phyloP scores from a whole-genome alignment of 1,140 invertebrate genomes.

The Drosophila albomicans region DNA sequence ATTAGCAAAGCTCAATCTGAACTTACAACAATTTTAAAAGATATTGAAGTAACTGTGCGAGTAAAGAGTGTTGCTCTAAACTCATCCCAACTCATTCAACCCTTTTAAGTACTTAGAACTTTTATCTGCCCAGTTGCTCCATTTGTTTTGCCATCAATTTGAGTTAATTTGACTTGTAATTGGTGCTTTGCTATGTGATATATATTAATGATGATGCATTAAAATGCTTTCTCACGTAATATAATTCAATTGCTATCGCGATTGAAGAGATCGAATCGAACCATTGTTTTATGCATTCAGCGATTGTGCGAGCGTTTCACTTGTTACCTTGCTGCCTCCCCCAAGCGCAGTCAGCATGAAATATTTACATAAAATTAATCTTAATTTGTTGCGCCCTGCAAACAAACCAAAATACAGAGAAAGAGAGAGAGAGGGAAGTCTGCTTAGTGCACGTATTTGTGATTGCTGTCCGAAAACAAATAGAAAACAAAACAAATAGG shows the following conservation, averaged over 20 bases:
- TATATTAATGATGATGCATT: conserved; percentile 28
- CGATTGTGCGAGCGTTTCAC: conserved; percentile 18
- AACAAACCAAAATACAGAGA: conserved; percentile 1
- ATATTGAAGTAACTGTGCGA: neutral
- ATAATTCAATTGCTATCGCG: conserved; percentile 48
- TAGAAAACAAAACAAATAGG: conserved; percentile 36
- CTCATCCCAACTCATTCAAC: neutral
- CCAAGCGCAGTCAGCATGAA: conserved; percentile 35
- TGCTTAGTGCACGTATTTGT: conserved; percentile 29
- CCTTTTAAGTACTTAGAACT: neutral
- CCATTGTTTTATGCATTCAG: conserved; percentile 42
- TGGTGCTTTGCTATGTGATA: neutral
- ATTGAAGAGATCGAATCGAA: conserved; percentile 23
- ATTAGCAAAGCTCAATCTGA: too few relatives aligned
- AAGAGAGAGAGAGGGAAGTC: neutral
- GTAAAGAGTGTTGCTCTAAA: neutral
- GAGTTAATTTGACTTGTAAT: conserved; percentile 9
- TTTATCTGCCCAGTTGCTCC: neutral
- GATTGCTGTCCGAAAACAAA: neutral
- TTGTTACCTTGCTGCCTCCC: neutral
- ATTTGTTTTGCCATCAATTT: conserved; percentile 1
- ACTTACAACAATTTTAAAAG: too few relatives aligned
- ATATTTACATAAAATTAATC: conserved; percentile 62
- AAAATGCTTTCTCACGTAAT: conserved; percentile 37
- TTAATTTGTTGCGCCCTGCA: conserved; percentile 45